Base-by-base conservation (phyloP, 2,888 invertebrate genomes). In the Diachrysia chrysitis region DNA sequence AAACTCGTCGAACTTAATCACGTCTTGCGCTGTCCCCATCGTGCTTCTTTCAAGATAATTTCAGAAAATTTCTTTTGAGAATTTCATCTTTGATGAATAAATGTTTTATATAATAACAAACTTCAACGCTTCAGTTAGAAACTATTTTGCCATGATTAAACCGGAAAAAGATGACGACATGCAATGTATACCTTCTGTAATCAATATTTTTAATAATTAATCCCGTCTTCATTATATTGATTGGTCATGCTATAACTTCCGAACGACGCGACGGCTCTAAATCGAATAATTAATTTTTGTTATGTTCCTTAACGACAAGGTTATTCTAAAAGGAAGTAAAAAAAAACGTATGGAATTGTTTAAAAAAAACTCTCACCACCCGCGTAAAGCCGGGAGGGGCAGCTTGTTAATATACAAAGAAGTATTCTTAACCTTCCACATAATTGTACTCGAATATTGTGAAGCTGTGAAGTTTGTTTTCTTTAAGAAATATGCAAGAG, bases 61-160 rank as follows among this genome's bases (percentile, higher is more conserved):
- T 16, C 54, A 54, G 16, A 25, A 25, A 54, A 7, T 25, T 54
- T 25, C 54, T 54, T 54, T 25, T 54, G 6, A 54, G n/a, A 25
- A 54, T n/a, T n/a, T n/a, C n/a, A 25, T 54, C 54, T 54, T 54
- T 54, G 14, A n/a, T 54, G 16, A 54, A 25, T 54, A 54, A 53
- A 23, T 21, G 16, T 21, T 14, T 19, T 21, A 12, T 51, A 14
- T 51, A 2, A 9, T 21, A 14, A 51, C 3, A 51, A 19, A 51
- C 19, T 19, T 19, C 19, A 10, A 21, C 1, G 19, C 19, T 48
- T 17, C 1, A 19, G 19, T 21, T 10, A 21, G 1, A 51, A 51
- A 51, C 21, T 51, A 21, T 19, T 51, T 21, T 51, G 21, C 10
- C 12, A 5, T 51, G 19, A 51, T 21, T 51, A 21, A 19, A 42